Conservation (phyloP, 2,797 vertebrate genomes). For the Masticophis lateralis region DNA sequence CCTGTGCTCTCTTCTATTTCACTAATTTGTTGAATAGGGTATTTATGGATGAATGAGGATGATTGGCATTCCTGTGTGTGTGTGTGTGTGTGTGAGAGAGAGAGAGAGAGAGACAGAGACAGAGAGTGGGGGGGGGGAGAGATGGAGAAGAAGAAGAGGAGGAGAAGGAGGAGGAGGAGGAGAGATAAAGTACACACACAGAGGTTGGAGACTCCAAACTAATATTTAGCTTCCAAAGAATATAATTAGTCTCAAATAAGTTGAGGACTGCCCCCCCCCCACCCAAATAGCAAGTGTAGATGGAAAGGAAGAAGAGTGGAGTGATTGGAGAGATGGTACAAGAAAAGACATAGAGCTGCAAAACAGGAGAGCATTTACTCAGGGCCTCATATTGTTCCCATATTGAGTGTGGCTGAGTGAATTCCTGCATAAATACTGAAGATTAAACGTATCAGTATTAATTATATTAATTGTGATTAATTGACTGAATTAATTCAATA, state of each 20-base stretch:
- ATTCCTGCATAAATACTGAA: neutral
- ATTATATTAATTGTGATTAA: neutral
- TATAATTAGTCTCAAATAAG: neutral
- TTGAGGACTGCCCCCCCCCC: neutral
- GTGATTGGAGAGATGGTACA: neutral
- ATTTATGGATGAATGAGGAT: neutral
- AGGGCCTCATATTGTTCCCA: neutral
- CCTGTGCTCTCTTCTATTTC: neutral
- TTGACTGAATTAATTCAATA: neutral
- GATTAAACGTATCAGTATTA: neutral
- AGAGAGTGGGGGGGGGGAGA: rapidly evolving
- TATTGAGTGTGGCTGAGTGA: neutral
- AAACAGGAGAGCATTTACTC: neutral
- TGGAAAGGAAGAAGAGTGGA: neutral
- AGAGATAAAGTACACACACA: neutral
- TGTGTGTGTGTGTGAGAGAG: neutral
- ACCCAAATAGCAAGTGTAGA: neutral
- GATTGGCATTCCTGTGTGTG: neutral
- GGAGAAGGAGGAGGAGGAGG: rapidly evolving
- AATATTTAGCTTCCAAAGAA: neutral
- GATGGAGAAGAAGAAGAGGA: no score
- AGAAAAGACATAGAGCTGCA: neutral
- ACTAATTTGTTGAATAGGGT: neutral
- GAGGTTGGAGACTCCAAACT: neutral
- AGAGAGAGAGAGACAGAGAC: no score